Evolutionary conservation across 2,797 vertebrate genomes (phyloP).

Genomic region (Uromys caudimaculatus): DNA sequence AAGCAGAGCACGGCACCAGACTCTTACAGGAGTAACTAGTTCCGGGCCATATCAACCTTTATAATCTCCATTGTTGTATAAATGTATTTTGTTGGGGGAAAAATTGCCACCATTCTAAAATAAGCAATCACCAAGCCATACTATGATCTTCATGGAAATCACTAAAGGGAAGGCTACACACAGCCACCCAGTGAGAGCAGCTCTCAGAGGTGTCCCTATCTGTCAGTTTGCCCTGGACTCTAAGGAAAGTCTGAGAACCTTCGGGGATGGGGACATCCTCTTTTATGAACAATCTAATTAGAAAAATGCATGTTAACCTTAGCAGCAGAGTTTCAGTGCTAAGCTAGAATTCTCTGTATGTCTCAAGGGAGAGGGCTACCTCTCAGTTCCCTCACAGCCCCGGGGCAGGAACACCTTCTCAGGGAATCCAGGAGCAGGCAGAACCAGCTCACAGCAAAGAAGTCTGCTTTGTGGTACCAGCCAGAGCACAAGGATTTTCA

Average conservation of each 20-base stretch:
- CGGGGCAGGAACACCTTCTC: constrained; percentile 4
- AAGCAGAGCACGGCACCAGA: background rate
- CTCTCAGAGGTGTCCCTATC: background rate
- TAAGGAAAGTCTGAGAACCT: background rate
- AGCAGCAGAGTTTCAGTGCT: background rate
- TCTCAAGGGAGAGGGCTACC: background rate
- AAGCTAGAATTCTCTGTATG: background rate
- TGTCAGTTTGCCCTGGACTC: background rate
- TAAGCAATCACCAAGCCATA: background rate
- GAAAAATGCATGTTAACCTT: constrained; percentile 1
- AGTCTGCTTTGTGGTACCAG: constrained; percentile 3
- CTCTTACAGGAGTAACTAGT: background rate
- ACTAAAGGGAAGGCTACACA: background rate
- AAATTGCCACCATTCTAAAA: background rate
- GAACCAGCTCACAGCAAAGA: background rate
- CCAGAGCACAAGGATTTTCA: constrained; percentile 60
- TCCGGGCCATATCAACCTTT: background rate
- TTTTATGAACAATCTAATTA: constrained; percentile 17
- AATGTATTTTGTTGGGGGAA: background rate
- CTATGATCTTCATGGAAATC: background rate
- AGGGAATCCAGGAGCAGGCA: background rate
- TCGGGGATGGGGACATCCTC: background rate
- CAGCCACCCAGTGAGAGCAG: background rate
- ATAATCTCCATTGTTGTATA: background rate
- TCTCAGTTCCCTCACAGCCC: background rate